phyloP scores from a whole-genome alignment of 2,113 vertebrate genomes.

The Lethenteron camtschaticum region DNA sequence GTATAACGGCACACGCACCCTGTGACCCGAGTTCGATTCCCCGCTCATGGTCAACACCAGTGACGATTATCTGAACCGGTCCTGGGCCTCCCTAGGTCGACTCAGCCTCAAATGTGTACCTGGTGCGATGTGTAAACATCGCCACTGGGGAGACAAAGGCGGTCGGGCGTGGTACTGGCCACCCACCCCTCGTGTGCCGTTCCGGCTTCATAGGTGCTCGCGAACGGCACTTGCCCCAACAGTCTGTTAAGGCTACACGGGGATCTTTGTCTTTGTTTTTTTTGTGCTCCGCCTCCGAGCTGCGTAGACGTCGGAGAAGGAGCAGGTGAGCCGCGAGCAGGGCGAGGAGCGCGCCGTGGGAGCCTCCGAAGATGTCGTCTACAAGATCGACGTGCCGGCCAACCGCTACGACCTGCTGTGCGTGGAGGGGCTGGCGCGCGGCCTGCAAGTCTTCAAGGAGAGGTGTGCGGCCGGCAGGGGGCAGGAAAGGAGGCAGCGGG shows the following conservation, averaged over 20 bases:
- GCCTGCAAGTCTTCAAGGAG: slow-evolving; percentile 83
- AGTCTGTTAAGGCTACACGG: neutral
- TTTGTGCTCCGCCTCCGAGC: slow-evolving; percentile 8
- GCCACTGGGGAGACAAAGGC: too few relatives aligned
- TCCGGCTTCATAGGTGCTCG: neutral
- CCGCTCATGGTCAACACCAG: too few relatives aligned
- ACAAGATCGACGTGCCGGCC: slow-evolving; percentile 89
- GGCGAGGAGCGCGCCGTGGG: slow-evolving; percentile 51
- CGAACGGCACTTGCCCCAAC: neutral
- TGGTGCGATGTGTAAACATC: too few relatives aligned
- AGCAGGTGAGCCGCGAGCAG: slow-evolving; percentile 72
- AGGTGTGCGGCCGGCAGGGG: slow-evolving; percentile 23
- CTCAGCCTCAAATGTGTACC: too few relatives aligned
- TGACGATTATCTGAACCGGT: too few relatives aligned
- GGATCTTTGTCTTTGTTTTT: fast-evolving
- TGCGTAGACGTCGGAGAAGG: slow-evolving; percentile 74
- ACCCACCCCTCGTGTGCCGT: neutral
- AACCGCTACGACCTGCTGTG: slow-evolving; percentile 91
- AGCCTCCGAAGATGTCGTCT: slow-evolving; percentile 63
- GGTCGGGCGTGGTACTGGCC: neutral
- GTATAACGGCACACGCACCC: too few relatives aligned
- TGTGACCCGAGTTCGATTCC: too few relatives aligned
- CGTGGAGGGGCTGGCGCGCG: slow-evolving; percentile 70
- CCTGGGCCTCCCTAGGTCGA: too few relatives aligned
- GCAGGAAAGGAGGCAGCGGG: too few relatives aligned